phyloP scores from a whole-genome alignment of 2,888 invertebrate genomes.

The Chelonus formosanus region DNA sequence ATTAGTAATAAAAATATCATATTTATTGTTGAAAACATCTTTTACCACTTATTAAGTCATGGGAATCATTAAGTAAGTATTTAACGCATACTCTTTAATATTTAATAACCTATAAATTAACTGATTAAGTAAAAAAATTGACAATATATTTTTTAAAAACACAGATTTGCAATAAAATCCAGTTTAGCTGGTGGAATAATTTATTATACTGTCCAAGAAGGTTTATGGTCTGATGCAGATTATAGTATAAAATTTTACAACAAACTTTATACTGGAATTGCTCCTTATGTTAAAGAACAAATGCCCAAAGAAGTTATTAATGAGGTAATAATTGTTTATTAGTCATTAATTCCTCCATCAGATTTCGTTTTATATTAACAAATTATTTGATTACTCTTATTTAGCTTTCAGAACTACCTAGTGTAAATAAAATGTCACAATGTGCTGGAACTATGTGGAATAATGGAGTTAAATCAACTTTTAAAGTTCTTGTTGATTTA shows the following conservation, averaged over 20 bases:
- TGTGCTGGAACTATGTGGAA: conserved; percentile 51
- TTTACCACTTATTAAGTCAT: background rate
- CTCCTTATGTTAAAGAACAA: conserved; percentile 53
- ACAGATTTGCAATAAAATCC: conserved; percentile 57
- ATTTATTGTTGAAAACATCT: background rate
- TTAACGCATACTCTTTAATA: background rate
- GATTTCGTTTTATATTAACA: background rate
- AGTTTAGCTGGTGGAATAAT: conserved; percentile 58
- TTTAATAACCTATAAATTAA: background rate
- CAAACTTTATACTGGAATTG: conserved; percentile 52
- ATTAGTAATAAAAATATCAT: background rate
- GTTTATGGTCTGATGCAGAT: conserved; percentile 62
- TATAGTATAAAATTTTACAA: conserved; percentile 58
- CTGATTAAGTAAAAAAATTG: no score
- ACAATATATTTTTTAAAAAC: conserved; percentile 37
- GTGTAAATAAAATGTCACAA: conserved; percentile 38
- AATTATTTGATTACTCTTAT: conserved; percentile 4
- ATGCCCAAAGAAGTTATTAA: conserved; percentile 49
- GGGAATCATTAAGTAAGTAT: conserved; percentile 12
- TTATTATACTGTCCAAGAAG: conserved; percentile 59
- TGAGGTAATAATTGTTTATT: conserved; percentile 45
- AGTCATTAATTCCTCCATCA: no score
- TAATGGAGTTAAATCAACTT: conserved; percentile 48
- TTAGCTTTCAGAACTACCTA: conserved; percentile 51
- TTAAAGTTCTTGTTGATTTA: conserved; percentile 49